These are phyloP conservation scores for Philaenus spumarius DNA, from an alignment of 1,140 invertebrate genomes.

Conservation along the genomic window DNA sequence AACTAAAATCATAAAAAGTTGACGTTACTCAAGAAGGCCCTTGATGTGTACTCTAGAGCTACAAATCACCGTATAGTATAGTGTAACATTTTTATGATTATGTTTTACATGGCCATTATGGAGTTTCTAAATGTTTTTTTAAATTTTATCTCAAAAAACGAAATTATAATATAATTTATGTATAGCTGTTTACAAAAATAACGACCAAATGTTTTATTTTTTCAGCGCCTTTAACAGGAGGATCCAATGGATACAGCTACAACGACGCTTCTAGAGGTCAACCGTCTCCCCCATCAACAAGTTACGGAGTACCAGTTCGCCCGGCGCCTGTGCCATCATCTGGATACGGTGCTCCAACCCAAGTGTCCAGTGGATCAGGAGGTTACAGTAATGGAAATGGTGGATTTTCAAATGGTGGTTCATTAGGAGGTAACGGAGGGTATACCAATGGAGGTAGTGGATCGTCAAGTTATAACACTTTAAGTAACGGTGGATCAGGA, in stretches of 20 bases:
- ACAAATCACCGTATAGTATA: too few relatives aligned
- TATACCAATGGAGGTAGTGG: not conserved
- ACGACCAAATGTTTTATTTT: slow-evolving; percentile 7
- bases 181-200: too few relatives aligned
- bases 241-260: slow-evolving; percentile 19
- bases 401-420: not conserved
- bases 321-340: slow-evolving; percentile 21
- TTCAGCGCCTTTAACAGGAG: slow-evolving; percentile 22
- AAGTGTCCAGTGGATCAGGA: too few relatives aligned
- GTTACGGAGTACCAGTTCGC: slow-evolving; percentile 25
- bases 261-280: slow-evolving; percentile 2
- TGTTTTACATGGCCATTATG: too few relatives aligned
- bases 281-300: slow-evolving; percentile 22
- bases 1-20: too few relatives aligned
- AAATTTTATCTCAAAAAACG: too few relatives aligned
- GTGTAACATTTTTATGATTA: too few relatives aligned
- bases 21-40: too few relatives aligned
- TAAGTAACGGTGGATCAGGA: not conserved
- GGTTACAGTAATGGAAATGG: not conserved
- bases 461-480: slow-evolving; percentile 10
- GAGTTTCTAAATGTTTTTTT: too few relatives aligned
- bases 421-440: not conserved
- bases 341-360: slow-evolving; percentile 3
- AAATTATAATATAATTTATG: too few relatives aligned
- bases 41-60: too few relatives aligned